Base-by-base conservation (phyloP, 2,113 vertebrate species). In the Uria aalge region DNA sequence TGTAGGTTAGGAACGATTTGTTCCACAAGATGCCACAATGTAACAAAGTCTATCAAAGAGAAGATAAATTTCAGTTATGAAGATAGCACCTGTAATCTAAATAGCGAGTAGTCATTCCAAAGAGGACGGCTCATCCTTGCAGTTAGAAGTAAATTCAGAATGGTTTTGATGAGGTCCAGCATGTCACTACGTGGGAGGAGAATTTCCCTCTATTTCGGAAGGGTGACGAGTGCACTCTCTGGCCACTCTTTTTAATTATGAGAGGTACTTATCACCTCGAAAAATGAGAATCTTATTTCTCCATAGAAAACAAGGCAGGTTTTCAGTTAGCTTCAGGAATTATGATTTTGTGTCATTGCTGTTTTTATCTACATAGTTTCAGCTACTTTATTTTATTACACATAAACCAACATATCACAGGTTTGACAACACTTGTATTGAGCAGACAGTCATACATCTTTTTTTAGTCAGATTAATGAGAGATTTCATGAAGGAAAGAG, bases 401-500 rank as follows among this genome's bases (percentile, higher is more conserved):
- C 17, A 30, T 23, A 73, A 94, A 83, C 89, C 16, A 52, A 84
- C 74, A 85, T 19, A 53, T 82, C 71, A 72, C 40, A 85, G 60
- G n/a, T 82, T 85, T 94, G 77, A 75, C 60, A 85, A 57, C 2
- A 16, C 62, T 57, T 85, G 40, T 12, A 64, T 71, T 60, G 41
- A 90, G n/a, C 64, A 88, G 81, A 72, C 80, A 79, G 77, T 90
- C 59, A 77, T 66, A 48, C 32, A 67, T 92, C 72, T 57, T 84
- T 60, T 83, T 96, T 78, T 63, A 84, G 81, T 93, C 72, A 97
- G 76, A 96, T 82, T 95, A 92, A 94, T 79, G 78, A 73, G 40
- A 85, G 50, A 77, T 84, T 96, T 94, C 94, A 94, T 92, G 81
- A 93, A 94, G 73, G 74, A 77, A 88, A 69, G n/a, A 90, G 66